A percentile compares a stretch with the other conserved stretches of the same genome.
Evolutionary conservation across 2,888 invertebrate genomes (phyloP).

Genomic region (Thera obeliscata): DNA sequence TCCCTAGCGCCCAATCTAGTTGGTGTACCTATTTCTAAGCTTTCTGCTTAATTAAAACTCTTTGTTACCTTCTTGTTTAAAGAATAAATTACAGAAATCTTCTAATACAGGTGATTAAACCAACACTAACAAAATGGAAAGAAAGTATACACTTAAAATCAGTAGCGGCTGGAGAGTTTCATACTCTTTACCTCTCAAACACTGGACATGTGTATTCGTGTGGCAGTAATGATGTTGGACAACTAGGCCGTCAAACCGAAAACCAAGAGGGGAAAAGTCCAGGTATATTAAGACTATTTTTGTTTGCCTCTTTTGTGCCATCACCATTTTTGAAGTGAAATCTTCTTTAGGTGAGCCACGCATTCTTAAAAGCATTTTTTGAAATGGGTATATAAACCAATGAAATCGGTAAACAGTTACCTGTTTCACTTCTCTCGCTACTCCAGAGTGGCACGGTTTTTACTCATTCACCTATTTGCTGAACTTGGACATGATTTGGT

Average conservation of each 20-base stretch:
- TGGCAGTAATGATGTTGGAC: slow-evolving; percentile 96
- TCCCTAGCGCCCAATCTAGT: neutral
- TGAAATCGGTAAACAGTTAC: too few relatives aligned
- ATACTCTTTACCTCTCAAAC: slow-evolving; percentile 90
- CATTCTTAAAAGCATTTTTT: too few relatives aligned
- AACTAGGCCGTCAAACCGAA: slow-evolving; percentile 88
- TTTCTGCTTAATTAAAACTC: neutral
- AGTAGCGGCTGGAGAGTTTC: slow-evolving; percentile 91
- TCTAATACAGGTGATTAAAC: slow-evolving; percentile 83
- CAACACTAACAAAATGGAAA: slow-evolving; percentile 86
- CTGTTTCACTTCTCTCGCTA: too few relatives aligned
- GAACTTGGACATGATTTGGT: too few relatives aligned
- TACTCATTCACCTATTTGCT: too few relatives aligned
- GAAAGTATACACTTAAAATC: slow-evolving; percentile 81
- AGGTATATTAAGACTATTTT: slow-evolving; percentile 50
- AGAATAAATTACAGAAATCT: neutral
- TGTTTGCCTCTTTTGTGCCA: neutral
- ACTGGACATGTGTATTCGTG: slow-evolving; percentile 94
- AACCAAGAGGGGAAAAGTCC: slow-evolving; percentile 63
- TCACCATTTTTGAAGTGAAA: too few relatives aligned
- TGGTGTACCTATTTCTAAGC: too few relatives aligned
- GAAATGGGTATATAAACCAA: too few relatives aligned
- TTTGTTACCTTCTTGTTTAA: neutral
- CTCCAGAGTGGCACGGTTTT: too few relatives aligned
- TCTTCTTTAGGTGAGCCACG: too few relatives aligned